Conservation (phyloP, 2,888 invertebrate genomes). For the Deladenus siricidicola region DNA sequence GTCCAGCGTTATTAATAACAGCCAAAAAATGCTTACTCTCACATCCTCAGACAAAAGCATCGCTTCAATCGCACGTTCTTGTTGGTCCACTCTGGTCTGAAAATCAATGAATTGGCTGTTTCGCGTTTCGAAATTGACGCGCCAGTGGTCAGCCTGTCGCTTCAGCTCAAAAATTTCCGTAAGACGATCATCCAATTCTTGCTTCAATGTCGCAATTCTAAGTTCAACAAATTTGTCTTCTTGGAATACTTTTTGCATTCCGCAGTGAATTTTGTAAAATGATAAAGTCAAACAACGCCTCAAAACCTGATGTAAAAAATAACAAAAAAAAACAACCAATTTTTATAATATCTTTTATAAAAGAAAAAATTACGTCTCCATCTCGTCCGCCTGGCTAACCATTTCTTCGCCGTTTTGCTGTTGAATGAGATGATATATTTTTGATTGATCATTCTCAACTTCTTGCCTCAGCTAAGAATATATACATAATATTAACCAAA, state of each 20-base stretch:
- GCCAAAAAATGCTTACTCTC: too few species aligned
- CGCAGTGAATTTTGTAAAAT: too few species aligned
- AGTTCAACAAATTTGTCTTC: background rate
- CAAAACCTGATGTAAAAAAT: too few species aligned
- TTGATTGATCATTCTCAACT: slow-evolving; percentile 9
- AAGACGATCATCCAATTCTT: background rate
- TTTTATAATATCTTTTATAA: background rate
- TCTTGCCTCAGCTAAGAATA: slow-evolving; percentile 14
- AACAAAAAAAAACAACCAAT: background rate
- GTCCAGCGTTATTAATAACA: too few species aligned
- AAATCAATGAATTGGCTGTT: too few species aligned
- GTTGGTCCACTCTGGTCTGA: too few species aligned
- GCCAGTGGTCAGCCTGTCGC: background rate
- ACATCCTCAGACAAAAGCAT: too few species aligned
- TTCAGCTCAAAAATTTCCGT: background rate
- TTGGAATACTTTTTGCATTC: background rate
- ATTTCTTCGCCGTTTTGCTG: background rate
- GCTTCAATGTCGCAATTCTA: background rate
- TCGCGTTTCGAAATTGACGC: background rate
- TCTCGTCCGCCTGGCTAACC: background rate
- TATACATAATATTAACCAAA: too few species aligned
- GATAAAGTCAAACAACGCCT: too few species aligned
- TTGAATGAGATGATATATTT: slow-evolving; percentile 4
- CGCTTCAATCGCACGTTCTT: too few species aligned
- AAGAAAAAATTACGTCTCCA: background rate